Conservation (phyloP, 92 coral and sea anemone species). For the Zoanthus solanderi region DNA sequence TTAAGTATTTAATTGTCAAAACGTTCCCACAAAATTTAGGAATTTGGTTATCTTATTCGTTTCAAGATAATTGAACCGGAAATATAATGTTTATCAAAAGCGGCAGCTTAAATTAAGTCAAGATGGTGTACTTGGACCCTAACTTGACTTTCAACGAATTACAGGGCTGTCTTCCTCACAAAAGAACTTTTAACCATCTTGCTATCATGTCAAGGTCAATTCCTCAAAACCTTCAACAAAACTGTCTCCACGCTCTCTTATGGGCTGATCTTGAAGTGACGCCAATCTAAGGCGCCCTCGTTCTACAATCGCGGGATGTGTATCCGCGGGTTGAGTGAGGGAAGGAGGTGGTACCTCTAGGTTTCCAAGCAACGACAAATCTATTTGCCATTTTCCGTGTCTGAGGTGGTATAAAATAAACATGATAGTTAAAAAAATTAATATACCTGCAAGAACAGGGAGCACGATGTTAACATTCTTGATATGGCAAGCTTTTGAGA, state of each 20-base stretch:
- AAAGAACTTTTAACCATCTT: constrained; percentile 6
- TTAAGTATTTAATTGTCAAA: too few relatives aligned
- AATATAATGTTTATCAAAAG: too few relatives aligned
- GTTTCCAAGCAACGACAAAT: constrained; percentile 63
- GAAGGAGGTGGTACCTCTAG: constrained; percentile 70
- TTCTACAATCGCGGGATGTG: constrained; percentile 45
- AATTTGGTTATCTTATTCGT: too few relatives aligned
- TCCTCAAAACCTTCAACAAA: constrained; percentile 34
- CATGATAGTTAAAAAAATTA: constrained; percentile 52
- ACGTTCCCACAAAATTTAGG: too few relatives aligned
- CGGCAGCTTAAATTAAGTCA: not conserved
- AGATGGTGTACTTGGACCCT: not conserved
- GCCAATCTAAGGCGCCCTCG: constrained; percentile 46
- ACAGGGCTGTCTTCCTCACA: not conserved
- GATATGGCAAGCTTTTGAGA: constrained; percentile 79
- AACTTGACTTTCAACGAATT: not conserved
- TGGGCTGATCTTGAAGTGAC: constrained; percentile 15
- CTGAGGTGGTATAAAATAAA: constrained; percentile 83
- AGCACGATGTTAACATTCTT: constrained; percentile 77
- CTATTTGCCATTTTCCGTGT: constrained; percentile 80
- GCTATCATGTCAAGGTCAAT: constrained; percentile 27
- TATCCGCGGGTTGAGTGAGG: constrained; percentile 27
- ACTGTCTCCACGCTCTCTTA: constrained; percentile 5
- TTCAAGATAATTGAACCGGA: too few relatives aligned
- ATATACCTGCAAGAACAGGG: constrained; percentile 68